These are phyloP conservation scores for Nomada lathburiana DNA, from an alignment of 2,888 invertebrate genomes.

Conservation along the genomic window DNA sequence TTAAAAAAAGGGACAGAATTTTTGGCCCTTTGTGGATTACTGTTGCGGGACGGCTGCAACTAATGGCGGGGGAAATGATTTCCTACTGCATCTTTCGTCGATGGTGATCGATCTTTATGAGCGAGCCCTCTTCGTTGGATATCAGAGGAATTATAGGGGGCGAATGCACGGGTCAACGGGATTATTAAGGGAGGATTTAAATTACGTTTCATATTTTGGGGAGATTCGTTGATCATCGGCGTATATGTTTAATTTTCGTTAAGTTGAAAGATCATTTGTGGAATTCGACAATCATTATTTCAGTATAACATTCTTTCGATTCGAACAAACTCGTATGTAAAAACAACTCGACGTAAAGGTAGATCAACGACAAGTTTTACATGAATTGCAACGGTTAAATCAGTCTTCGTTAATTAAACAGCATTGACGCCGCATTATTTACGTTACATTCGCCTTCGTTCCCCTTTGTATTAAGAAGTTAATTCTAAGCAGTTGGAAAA, in stretches of 20 bases:
- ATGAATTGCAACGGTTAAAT: background rate
- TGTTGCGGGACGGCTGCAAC: background rate
- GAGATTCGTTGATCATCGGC: too few species aligned
- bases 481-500: conserved; percentile 34
- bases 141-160: too few species aligned
- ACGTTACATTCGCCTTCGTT: background rate
- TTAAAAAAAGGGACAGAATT: background rate
- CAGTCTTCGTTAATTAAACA: background rate
- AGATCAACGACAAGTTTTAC: background rate
- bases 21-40: conserved; percentile 9
- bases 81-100: background rate
- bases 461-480: conserved; percentile 11
- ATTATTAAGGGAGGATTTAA: too few species aligned
- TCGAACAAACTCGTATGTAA: too few species aligned
- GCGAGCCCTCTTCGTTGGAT: too few species aligned
- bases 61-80: background rate
- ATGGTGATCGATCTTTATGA: background rate
- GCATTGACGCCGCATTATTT: conserved; percentile 20
- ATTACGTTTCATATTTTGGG: too few species aligned
- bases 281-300: too few species aligned
- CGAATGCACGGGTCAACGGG: too few species aligned
- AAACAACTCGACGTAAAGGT: too few species aligned
- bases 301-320: too few species aligned
- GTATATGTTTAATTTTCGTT: too few species aligned
- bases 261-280: too few species aligned